A percentile compares a stretch with the other conserved stretches of the same genome.
Evolutionary conservation across 1,140 invertebrate genomes (phyloP).

Genomic region (Drosophila punjabiensis): DNA sequence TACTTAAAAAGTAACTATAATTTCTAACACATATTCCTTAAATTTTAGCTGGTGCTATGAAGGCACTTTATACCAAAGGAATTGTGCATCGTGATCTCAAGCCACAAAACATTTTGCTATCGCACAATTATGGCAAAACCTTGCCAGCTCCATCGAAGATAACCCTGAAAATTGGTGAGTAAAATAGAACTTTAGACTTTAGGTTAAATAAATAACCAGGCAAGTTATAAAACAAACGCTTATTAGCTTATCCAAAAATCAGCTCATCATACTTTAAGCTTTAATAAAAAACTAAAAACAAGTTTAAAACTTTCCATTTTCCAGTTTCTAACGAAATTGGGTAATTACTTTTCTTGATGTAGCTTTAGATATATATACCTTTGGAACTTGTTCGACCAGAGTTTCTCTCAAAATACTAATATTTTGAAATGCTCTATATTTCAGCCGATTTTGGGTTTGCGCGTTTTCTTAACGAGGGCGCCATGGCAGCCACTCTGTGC

Average conservation of each 20-base stretch:
- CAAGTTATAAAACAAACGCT: background rate
- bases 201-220: background rate
- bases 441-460: constrained; percentile 99
- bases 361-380: background rate
- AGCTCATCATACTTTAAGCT: background rate
- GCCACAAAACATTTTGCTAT: constrained; percentile 98
- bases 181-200: background rate
- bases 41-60: constrained; percentile 95
- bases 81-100: constrained; percentile 99
- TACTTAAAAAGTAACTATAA: no score
- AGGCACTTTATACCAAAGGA: constrained; percentile 97
- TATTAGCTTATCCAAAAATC: background rate
- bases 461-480: constrained; percentile 98
- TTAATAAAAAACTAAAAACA: background rate
- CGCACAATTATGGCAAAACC: constrained; percentile 91
- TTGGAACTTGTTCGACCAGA: background rate
- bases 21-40: background rate
- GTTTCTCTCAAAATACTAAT: background rate
- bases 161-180: constrained; percentile 93
- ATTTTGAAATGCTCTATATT: constrained; percentile 25
- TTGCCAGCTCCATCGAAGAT: constrained; percentile 96
- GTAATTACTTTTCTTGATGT: background rate
- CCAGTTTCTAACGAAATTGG: background rate
- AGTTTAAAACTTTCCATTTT: constrained; percentile 12
- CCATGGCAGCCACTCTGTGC: constrained; percentile 99